A percentile compares a stretch with the other conserved stretches of the same genome.
phyloP scores from a whole-genome alignment of 1,140 invertebrate genomes.

The Pachypsylla venusta region DNA sequence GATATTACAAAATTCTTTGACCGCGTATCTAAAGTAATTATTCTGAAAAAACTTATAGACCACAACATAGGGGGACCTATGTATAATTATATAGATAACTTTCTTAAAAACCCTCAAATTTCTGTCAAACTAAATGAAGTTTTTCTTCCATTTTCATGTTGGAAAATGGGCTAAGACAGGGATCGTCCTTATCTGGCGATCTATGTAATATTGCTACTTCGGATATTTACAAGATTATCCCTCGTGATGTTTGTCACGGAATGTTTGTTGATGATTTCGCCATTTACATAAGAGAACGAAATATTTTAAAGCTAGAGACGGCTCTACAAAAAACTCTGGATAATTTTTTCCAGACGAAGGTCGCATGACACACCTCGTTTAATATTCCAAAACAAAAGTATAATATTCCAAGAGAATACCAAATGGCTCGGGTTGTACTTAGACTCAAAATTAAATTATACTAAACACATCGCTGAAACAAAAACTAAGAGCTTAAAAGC shows the following conservation, averaged over 20 bases:
- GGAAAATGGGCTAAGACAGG: not conserved
- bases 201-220: not conserved
- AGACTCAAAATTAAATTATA: not conserved
- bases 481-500: conserved; percentile 2
- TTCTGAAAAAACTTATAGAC: not conserved
- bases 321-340: not conserved
- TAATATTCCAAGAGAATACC: not conserved
- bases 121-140: not conserved
- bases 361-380: not conserved
- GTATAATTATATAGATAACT: not conserved
- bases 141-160: not conserved
- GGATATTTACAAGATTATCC: not conserved
- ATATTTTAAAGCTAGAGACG: not conserved
- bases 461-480: not conserved
- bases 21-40: not conserved
- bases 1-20: not conserved
- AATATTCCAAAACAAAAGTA: not conserved
- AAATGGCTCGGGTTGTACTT: not conserved
- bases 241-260: not conserved
- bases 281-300: not conserved
- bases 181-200: not conserved
- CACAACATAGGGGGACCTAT: not conserved
- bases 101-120: not conserved
- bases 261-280: not conserved
- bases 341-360: not conserved